A percentile compares a stretch with the other conserved stretches of the same genome.
Conservation (phyloP, 2,797 vertebrate species). For the Oryzias sinensis region DNA sequence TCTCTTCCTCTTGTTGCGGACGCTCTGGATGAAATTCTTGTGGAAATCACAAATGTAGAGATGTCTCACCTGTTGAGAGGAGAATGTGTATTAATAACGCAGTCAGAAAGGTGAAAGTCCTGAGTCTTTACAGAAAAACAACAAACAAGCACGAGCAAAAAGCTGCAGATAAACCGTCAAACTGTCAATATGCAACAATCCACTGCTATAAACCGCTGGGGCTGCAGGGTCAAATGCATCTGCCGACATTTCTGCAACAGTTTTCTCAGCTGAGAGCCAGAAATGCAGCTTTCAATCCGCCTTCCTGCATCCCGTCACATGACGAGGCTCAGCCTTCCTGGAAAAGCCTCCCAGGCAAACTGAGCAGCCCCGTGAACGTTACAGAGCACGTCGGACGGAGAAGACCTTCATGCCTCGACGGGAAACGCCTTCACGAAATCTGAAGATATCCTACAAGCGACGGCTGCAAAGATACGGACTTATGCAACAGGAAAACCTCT, state of each 20-base stretch:
- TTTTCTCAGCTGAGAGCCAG: neutral
- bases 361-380: no score
- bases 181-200: neutral
- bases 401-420: no score
- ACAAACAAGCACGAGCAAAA: no score
- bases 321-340: neutral
- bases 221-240: neutral
- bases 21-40: constrained; percentile 98
- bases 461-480: no score
- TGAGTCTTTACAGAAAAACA: no score
- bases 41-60: constrained; percentile 99
- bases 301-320: neutral
- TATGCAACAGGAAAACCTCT: no score
- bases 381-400: no score
- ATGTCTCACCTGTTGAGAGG: constrained; percentile 85
- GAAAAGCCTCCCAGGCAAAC: no score
- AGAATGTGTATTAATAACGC: fast-evolving
- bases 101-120: neutral
- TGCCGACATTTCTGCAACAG: neutral
- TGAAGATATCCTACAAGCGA: no score
- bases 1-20: constrained; percentile 97
- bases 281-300: neutral
- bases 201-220: neutral
- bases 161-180: no score
- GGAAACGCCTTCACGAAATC: no score